phyloP scores from a whole-genome alignment of 1,140 invertebrate genomes.

The Nephotettix cincticeps region DNA sequence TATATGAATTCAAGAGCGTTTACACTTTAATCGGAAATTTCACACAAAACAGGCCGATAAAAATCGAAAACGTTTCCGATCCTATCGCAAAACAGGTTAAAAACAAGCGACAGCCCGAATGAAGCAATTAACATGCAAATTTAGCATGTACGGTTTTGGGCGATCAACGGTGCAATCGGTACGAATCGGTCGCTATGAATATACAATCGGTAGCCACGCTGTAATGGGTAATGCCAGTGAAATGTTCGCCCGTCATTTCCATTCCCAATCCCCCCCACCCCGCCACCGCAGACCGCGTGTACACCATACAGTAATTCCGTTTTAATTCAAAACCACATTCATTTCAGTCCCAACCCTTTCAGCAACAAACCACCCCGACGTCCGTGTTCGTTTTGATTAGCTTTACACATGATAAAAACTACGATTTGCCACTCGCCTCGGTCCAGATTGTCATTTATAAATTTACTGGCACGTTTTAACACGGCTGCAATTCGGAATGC shows the following conservation, averaged over 20 bases:
- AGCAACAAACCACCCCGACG: neutral
- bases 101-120: neutral
- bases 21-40: too few relatives aligned
- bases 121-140: neutral
- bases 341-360: neutral
- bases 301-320: conserved; percentile 14
- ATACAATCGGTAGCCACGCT: neutral
- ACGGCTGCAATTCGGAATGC: too few relatives aligned
- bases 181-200: neutral
- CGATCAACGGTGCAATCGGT: too few relatives aligned
- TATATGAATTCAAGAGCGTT: too few relatives aligned
- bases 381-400: neutral
- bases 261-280: neutral
- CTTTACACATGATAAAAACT: neutral
- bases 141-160: neutral
- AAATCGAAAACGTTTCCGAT: too few relatives aligned
- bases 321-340: conserved; percentile 23
- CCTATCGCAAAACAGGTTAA: neutral
- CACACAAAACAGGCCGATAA: neutral
- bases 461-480: too few relatives aligned
- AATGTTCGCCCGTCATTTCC: neutral
- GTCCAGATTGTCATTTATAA: too few relatives aligned
- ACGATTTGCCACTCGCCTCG: too few relatives aligned
- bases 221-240: neutral
- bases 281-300: neutral